Evolutionary conservation across 2,888 invertebrate species (phyloP).

Genomic region (Drosophila parthenogenetica): DNA sequence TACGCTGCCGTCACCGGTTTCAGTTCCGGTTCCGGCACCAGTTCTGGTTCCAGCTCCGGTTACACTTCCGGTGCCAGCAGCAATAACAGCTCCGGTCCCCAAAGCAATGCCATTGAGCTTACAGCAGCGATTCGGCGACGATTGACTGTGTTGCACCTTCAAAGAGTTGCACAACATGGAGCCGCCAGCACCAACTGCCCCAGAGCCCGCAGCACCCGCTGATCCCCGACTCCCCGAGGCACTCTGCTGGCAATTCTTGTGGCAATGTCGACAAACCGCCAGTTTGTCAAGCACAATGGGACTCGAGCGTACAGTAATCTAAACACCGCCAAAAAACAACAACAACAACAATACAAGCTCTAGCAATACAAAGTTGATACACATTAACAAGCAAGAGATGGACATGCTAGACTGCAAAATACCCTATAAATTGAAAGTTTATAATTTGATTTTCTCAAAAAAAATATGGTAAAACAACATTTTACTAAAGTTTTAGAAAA

Average conservation of each 20-base stretch:
- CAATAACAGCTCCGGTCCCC: conserved; percentile 1
- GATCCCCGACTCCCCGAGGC: conserved; percentile 37
- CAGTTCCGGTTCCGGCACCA: conserved; percentile 39
- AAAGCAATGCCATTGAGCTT: conserved; percentile 74
- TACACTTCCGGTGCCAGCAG: background rate
- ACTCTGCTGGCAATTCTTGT: conserved; percentile 88
- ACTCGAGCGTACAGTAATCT: conserved; percentile 92
- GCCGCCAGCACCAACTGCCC: conserved; percentile 34
- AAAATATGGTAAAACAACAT: no score
- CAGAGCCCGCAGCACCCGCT: conserved; percentile 13
- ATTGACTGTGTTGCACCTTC: conserved; percentile 85
- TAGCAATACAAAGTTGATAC: conserved; percentile 39
- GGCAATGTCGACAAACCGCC: conserved; percentile 91
- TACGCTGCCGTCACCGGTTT: conserved; percentile 9
- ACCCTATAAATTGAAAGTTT: background rate
- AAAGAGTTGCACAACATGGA: conserved; percentile 83
- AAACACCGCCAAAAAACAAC: conserved; percentile 16
- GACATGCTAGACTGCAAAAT: background rate
- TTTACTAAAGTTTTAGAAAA: no score
- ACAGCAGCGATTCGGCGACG: conserved; percentile 85
- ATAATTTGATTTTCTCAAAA: no score
- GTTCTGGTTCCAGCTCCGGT: conserved; percentile 22
- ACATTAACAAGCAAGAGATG: background rate
- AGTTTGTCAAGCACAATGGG: conserved; percentile 89
- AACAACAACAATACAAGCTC: conserved; percentile 24